Evolutionary conservation across 2,797 vertebrate species (phyloP), one percentile per base, ranked within the genome.

Genomic region (Chlorospingus flavigularis): DNA sequence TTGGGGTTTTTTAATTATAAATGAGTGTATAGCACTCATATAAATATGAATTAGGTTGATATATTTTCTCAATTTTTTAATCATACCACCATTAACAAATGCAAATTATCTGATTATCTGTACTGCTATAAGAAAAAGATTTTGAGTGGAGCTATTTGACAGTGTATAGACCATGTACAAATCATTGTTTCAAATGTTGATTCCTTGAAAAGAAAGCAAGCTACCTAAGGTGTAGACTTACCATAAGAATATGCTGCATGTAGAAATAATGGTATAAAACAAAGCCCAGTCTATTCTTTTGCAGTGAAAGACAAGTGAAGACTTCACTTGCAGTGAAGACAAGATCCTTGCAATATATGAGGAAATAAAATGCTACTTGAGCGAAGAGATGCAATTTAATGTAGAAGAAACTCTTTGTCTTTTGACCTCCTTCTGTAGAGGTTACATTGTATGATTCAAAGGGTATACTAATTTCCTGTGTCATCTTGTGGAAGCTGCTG

Each of bases 341-440:
- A 61, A 84, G 50, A 31, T 57, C 9, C 11, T 85, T 85, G 19
- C 50, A 51, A 13, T 65, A 13, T 23, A 26, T 31, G 23, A 40
- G 31, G 16, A 10, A 65, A 45, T 60, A 51, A 86, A 79, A 60
- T 48, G 25, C 9, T 48, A 4, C 10, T 78, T 61, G 28, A 43
- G 12, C 5, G 6, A 54, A 90, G 35, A 71, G 26, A 42, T 63
- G 19, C 4, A 39, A 15, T 63, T 74, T 42, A 47, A 39, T 51
- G 13, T 20, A 31, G 15, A 78, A 71, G 11, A 60, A 61, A 75
- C 24, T 73, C 17, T 50, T 35, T 47, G 8, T 55, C 11, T 72
- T 0, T 72, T 51, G 23, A 5, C 23, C 23, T 7, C 0, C 0
- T 63, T 30, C 23, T 53, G 8, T 68, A 40, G 39, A 72, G 28